Conservation (phyloP, 2,797 vertebrate genomes). For the Psittacula echo region DNA sequence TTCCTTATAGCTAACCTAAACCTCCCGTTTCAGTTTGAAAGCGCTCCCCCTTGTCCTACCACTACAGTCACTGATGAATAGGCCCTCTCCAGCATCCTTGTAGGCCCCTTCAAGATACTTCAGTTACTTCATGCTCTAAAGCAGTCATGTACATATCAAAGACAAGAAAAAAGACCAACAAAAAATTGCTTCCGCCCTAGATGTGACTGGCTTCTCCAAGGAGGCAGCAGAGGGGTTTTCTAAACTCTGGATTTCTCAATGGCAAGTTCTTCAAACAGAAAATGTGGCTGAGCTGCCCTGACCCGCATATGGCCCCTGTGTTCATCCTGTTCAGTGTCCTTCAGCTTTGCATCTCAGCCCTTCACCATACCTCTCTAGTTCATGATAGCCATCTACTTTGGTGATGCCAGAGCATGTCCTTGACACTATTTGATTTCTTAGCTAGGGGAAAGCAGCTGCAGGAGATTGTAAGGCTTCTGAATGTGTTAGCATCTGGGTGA, state of each 20-base stretch:
- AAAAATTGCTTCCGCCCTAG: background rate
- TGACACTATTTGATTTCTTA: background rate
- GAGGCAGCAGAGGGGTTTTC: background rate
- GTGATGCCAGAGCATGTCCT: background rate
- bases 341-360: background rate
- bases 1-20: background rate
- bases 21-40: background rate
- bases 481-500: too few species aligned
- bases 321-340: accelerated
- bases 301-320: accelerated
- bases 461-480: background rate
- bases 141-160: background rate
- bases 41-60: background rate
- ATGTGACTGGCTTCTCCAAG: accelerated
- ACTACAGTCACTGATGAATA: background rate
- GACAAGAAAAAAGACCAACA: background rate
- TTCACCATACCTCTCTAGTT: accelerated
- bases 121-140: background rate
- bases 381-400: accelerated
- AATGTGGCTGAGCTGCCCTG: accelerated
- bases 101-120: background rate
- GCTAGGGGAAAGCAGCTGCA: background rate
- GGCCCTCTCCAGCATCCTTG: background rate
- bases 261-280: background rate
- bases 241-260: background rate